Percentiles rank a stretch among this genome's conserved stretches.
phyloP scores from a whole-genome alignment of 2,113 vertebrate genomes.

The Cyprinodon variegatus region DNA sequence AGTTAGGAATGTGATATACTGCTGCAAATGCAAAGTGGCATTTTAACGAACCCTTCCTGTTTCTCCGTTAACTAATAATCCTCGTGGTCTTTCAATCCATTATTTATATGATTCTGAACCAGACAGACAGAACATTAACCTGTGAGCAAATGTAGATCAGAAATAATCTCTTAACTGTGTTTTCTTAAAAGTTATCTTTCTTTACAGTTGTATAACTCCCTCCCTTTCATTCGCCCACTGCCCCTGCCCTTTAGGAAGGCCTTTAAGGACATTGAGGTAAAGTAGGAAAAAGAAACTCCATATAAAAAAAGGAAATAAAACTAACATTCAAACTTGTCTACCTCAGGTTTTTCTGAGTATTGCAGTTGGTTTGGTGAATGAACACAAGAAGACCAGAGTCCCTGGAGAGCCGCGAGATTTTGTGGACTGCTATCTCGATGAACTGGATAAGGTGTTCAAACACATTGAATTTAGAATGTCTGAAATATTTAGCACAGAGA shows the following conservation, averaged over 20 bases:
- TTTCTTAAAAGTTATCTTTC: neutral
- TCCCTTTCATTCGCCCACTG: slow-evolving; percentile 43
- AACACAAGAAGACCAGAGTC: slow-evolving; percentile 59
- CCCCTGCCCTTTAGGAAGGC: slow-evolving; percentile 49
- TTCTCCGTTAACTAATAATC: no score
- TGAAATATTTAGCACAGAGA: no score
- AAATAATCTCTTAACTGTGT: neutral
- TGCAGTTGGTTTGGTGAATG: slow-evolving; percentile 2
- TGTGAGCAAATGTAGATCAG: no score
- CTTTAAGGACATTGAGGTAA: slow-evolving; percentile 46
- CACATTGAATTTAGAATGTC: no score
- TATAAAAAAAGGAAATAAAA: no score
- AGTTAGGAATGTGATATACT: no score
- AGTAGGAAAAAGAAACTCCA: neutral
- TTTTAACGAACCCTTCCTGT: no score
- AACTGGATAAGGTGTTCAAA: slow-evolving; percentile 50
- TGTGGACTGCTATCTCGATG: slow-evolving; percentile 68
- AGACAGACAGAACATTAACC: no score
- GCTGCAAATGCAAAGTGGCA: no score
- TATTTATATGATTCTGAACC: no score
- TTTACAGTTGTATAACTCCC: slow-evolving; percentile 49
- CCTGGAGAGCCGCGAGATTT: slow-evolving; percentile 60
- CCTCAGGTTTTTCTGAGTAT: slow-evolving; percentile 27
- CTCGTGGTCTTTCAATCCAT: no score
- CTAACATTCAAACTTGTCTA: neutral